These are phyloP conservation scores for Syrmaticus mikado DNA, from an alignment of 2,113 vertebrate species.

Conservation along the genomic window DNA sequence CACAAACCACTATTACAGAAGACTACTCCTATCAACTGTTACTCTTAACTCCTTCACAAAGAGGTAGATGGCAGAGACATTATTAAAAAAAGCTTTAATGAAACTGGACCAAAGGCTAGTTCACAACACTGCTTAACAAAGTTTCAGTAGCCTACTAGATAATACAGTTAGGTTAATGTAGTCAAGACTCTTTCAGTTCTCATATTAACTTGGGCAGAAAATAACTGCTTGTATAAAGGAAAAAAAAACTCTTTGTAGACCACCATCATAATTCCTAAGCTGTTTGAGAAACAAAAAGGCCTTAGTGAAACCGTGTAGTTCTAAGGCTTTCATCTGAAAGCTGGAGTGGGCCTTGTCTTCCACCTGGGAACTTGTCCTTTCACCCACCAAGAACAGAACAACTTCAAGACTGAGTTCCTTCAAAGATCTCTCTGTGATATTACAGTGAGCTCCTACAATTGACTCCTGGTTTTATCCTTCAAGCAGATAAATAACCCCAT, in stretches of 20 bases:
- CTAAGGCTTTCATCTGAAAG: background rate
- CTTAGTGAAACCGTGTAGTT: background rate
- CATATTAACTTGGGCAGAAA: background rate
- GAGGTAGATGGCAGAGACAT: background rate
- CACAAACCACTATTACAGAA: background rate
- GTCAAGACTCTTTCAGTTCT: background rate
- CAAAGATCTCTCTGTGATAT: background rate
- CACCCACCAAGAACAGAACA: background rate
- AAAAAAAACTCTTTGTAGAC: background rate
- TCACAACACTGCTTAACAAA: background rate
- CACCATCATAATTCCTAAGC: background rate
- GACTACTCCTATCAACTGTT: background rate
- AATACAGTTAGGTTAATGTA: background rate
- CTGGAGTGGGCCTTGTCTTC: background rate
- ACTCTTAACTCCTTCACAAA: background rate
- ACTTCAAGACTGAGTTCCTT: background rate
- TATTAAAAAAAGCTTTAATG: background rate
- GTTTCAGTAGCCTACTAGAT: background rate
- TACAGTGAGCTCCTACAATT: background rate
- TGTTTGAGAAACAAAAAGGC: background rate
- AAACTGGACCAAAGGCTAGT: background rate
- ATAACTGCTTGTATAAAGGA: background rate
- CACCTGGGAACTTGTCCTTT: background rate
- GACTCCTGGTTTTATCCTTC: background rate
- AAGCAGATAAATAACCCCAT: background rate